Percentiles rank a stretch among this genome's conserved stretches.
These are phyloP conservation scores for Papilio glaucus DNA, from an alignment of 1,140 invertebrate species.

Conservation along the genomic window DNA sequence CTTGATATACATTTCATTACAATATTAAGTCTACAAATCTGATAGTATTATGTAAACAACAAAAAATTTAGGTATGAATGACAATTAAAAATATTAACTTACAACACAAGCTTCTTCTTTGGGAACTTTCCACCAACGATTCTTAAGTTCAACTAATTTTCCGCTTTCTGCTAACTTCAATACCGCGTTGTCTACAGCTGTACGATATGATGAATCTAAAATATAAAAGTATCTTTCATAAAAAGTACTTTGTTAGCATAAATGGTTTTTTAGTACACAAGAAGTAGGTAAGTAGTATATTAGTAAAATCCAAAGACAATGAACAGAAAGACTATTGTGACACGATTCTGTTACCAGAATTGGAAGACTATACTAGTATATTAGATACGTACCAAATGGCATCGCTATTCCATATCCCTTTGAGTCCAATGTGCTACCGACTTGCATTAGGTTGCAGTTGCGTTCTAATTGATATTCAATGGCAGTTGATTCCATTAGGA, in stretches of 20 bases:
- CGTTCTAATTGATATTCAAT: constrained; percentile 91
- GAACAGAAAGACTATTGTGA: no score
- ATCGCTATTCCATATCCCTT: constrained; percentile 93
- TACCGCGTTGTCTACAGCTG: constrained; percentile 89
- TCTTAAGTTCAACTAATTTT: constrained; percentile 89
- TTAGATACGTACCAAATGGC: constrained; percentile 87
- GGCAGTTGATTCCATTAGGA: constrained; percentile 93
- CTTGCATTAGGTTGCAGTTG: constrained; percentile 90
- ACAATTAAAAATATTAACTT: constrained; percentile 44
- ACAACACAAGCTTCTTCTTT: constrained; percentile 77
- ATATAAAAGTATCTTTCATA: constrained; percentile 39
- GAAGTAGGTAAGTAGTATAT: no score
- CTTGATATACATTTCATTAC: no score
- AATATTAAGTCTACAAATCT: background rate
- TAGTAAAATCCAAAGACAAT: no score
- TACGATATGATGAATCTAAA: constrained; percentile 88
- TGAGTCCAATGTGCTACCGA: constrained; percentile 90
- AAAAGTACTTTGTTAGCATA: no score
- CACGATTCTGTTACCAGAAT: background rate
- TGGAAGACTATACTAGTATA: no score
- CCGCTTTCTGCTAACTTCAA: constrained; percentile 93
- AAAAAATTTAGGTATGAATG: no score
- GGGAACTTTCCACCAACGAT: constrained; percentile 93
- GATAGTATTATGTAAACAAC: no score
- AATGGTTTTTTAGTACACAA: no score